Evolutionary conservation across 2,797 vertebrate genomes (phyloP).

Genomic region (Girardinus metallicus): DNA sequence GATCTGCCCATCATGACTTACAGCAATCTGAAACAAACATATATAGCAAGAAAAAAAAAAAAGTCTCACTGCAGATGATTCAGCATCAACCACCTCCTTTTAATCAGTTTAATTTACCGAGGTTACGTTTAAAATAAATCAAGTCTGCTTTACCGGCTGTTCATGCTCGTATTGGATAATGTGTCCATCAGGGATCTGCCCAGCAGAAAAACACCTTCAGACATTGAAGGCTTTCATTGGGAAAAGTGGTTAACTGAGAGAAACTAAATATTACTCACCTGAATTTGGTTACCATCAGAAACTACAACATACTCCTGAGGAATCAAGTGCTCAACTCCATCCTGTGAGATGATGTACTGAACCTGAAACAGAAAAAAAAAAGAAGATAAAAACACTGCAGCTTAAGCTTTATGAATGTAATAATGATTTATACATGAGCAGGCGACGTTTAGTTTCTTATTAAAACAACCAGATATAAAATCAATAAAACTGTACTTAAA

Average conservation of each 20-base stretch:
- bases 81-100: conserved; percentile 52
- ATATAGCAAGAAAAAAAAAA: conserved; percentile 7
- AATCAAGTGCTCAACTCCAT: conserved; percentile 92
- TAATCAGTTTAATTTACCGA: not conserved
- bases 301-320: conserved; percentile 97
- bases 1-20: conserved; percentile 87
- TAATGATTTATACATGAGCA: too few species aligned
- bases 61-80: not conserved
- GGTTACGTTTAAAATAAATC: not conserved
- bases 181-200: conserved; percentile 93
- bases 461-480: not conserved
- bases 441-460: not conserved
- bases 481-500: not conserved
- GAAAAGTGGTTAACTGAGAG: not conserved
- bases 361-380: conserved; percentile 78
- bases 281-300: conserved; percentile 95
- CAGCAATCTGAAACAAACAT: conserved; percentile 69
- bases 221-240: not conserved
- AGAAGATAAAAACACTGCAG: not conserved
- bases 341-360: conserved; percentile 97
- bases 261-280: conserved; percentile 79
- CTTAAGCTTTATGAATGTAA: not conserved
- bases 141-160: conserved; percentile 85
- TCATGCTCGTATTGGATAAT: conserved; percentile 97
- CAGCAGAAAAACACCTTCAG: not conserved